These are phyloP conservation scores for Lasioglossum lativentre DNA, from an alignment of 2,888 invertebrate genomes.

Conservation along the genomic window DNA sequence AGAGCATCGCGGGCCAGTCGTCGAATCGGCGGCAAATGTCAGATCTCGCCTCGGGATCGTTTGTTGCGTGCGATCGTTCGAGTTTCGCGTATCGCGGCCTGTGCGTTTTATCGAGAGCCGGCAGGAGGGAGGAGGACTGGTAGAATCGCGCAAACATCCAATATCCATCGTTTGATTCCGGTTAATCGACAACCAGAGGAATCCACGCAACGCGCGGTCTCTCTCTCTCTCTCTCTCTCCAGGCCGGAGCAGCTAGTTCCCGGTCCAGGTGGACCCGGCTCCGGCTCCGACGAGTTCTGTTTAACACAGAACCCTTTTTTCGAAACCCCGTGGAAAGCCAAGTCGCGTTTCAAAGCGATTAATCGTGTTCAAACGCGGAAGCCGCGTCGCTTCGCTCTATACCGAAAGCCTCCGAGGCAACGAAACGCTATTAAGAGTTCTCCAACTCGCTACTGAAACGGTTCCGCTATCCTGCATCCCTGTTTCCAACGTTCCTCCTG, in stretches of 20 bases:
- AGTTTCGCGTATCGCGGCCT: background rate
- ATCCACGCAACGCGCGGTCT: background rate
- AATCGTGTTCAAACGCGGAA: background rate
- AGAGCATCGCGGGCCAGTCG: background rate
- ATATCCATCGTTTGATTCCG: conserved; percentile 25
- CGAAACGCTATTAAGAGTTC: conserved; percentile 38
- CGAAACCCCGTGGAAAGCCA: background rate
- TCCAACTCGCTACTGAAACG: background rate
- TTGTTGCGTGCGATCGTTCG: background rate
- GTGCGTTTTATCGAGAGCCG: conserved; percentile 14
- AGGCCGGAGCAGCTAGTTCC: background rate
- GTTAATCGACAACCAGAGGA: conserved; percentile 14
- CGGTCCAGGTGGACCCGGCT: background rate
- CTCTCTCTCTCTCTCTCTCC: background rate
- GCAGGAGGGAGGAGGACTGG: background rate
- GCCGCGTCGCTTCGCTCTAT: background rate
- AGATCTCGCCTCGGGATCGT: background rate
- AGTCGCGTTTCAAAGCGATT: conserved; percentile 23
- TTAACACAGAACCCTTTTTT: background rate
- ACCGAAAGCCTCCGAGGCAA: background rate
- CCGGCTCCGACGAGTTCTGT: background rate
- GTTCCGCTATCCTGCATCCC: background rate
- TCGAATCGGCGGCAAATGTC: conserved; percentile 1
- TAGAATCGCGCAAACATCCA: conserved; percentile 20
- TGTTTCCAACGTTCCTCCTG: background rate